A percentile compares a stretch with the other conserved stretches of the same genome.
These are phyloP conservation scores for Neomicropteryx cornuta DNA, from an alignment of 1,140 invertebrate genomes.

Conservation along the genomic window DNA sequence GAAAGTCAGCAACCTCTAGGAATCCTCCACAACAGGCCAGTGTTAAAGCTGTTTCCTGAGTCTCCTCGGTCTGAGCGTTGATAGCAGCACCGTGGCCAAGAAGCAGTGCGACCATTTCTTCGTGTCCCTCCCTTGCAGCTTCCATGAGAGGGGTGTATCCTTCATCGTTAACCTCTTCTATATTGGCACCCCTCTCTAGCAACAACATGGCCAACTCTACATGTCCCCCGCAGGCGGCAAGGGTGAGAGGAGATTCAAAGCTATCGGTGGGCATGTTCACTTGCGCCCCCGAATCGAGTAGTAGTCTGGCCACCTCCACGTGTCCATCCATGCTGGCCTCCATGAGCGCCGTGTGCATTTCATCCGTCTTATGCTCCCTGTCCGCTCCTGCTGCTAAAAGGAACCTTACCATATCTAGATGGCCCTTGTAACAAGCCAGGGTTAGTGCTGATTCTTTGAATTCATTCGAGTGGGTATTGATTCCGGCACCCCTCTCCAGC, in stretches of 20 bases:
- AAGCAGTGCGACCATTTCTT: conserved; percentile 94
- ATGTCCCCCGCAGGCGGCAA: conserved; percentile 97
- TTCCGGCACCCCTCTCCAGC: conserved; percentile 85
- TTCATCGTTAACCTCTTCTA: conserved; percentile 99
- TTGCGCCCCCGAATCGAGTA: conserved; percentile 95
- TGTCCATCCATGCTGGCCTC: conserved; percentile 99
- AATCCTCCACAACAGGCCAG: conserved; percentile 96
- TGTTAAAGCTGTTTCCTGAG: conserved; percentile 94
- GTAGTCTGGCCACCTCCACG: conserved; percentile 84
- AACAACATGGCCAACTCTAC: conserved; percentile 91
- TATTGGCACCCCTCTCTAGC: conserved; percentile 93
- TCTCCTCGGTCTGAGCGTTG: conserved; percentile 97
- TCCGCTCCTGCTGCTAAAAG: conserved; percentile 89
- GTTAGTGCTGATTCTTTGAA: conserved; percentile 95
- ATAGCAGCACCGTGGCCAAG: conserved; percentile 92
- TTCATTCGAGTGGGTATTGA: conserved; percentile 98
- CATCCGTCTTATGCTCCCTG: conserved; percentile 96
- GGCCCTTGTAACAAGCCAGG: conserved; percentile 95
- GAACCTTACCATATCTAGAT: conserved; percentile 95
- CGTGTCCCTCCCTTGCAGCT: conserved; percentile 91
- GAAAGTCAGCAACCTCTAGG: conserved; percentile 92
- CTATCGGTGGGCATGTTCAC: conserved; percentile 99
- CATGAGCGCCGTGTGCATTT: conserved; percentile 99
- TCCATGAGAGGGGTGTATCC: conserved; percentile 99
- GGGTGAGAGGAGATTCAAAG: conserved; percentile 95